These are phyloP conservation scores for Pipistrellus pygmaeus DNA, from an alignment of 2,797 vertebrate genomes.

Conservation along the genomic window DNA sequence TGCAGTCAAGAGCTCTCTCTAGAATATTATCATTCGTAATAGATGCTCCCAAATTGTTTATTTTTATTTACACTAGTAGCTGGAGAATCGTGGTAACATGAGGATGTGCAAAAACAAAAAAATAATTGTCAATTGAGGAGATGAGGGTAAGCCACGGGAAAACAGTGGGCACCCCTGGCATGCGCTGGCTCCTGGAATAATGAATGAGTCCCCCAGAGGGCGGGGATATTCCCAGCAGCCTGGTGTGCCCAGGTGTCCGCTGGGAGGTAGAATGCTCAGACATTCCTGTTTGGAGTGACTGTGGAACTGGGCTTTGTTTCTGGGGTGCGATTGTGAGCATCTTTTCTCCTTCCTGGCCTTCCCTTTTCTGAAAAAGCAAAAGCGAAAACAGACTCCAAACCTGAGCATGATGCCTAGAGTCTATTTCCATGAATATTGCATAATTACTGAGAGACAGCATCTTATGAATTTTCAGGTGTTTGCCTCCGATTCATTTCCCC, in stretches of 20 bases:
- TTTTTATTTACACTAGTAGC: conserved; percentile 58
- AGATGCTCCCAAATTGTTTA: conserved; percentile 55
- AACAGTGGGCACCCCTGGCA: not conserved
- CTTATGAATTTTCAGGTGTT: conserved; percentile 74
- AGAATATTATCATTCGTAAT: conserved; percentile 53
- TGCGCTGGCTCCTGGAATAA: not conserved
- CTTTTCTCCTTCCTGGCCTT: conserved; percentile 2
- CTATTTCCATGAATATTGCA: conserved; percentile 45
- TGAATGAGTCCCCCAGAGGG: conserved; percentile 28
- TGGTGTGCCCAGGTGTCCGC: not conserved
- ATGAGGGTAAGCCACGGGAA: conserved; percentile 27
- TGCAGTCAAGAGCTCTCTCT: conserved; percentile 33
- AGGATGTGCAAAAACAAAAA: conserved; percentile 53
- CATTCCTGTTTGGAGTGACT: not conserved
- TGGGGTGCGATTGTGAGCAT: not conserved
- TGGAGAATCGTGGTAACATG: conserved; percentile 58
- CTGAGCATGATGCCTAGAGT: conserved; percentile 36
- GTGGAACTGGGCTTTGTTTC: not conserved
- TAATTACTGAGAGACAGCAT: conserved; percentile 62
- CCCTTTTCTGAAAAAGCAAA: conserved; percentile 9
- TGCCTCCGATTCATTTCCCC: conserved; percentile 57
- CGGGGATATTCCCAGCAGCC: not conserved
- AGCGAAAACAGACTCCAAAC: not conserved
- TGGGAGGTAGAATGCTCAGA: not conserved
- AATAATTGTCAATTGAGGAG: conserved; percentile 54